Conservation (phyloP, 2,888 invertebrate genomes). For the Palloptera scutellata region DNA sequence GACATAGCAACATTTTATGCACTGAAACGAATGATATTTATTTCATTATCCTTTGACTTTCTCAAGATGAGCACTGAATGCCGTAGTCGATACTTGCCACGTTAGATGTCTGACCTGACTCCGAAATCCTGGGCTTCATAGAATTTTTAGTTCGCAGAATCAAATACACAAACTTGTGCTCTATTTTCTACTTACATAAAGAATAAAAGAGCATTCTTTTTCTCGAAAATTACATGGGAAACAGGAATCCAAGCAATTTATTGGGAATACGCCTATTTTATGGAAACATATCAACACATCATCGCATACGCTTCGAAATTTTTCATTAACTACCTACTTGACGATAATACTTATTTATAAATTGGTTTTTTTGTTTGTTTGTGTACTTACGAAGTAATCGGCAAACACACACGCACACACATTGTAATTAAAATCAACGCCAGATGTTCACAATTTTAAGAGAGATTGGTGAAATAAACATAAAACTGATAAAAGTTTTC, state of each 20-base stretch:
- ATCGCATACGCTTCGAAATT: constrained; percentile 22
- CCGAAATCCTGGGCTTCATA: too few relatives aligned
- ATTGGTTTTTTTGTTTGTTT: constrained; percentile 12
- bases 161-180: too few relatives aligned
- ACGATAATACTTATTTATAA: constrained; percentile 9
- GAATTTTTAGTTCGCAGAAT: too few relatives aligned
- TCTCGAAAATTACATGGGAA: constrained; percentile 19
- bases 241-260: constrained; percentile 37
- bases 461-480: constrained; percentile 27
- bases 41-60: too few relatives aligned
- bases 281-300: constrained; percentile 6
- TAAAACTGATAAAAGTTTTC: constrained; percentile 18
- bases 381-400: constrained; percentile 1
- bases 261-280: constrained; percentile 33
- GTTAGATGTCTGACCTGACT: too few relatives aligned
- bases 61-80: too few relatives aligned
- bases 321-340: constrained; percentile 14
- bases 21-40: too few relatives aligned
- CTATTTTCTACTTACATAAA: too few relatives aligned
- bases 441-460: constrained; percentile 33
- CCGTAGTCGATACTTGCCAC: too few relatives aligned
- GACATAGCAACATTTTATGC: too few relatives aligned
- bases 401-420: constrained; percentile 10
- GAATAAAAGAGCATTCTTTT: background rate
- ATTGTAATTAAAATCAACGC: constrained; percentile 41